Conservation (phyloP, 2,797 vertebrate genomes). For the Clangula hyemalis region DNA sequence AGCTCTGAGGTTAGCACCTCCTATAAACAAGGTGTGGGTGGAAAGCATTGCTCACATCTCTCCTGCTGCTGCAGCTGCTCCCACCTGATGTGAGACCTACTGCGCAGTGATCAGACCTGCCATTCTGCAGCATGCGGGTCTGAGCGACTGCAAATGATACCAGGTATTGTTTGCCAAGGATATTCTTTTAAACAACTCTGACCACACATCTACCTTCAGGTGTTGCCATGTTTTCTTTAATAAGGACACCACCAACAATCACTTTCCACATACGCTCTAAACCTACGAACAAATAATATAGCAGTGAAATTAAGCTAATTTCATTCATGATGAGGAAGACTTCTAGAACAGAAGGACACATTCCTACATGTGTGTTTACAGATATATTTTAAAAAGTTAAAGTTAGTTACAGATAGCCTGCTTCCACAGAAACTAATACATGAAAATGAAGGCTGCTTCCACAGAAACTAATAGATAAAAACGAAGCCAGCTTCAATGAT, state of each 20-base stretch:
- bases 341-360: background rate
- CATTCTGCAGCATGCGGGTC: background rate
- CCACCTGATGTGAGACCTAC: background rate
- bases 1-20: conserved; percentile 8
- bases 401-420: background rate
- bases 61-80: background rate
- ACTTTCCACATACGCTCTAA: background rate
- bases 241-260: background rate
- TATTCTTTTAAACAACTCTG: background rate
- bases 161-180: background rate
- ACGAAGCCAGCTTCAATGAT: background rate
- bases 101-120: background rate
- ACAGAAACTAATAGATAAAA: background rate
- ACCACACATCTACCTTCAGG: background rate
- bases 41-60: conserved; percentile 1
- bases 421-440: background rate
- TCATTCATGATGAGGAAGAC: background rate
- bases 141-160: background rate
- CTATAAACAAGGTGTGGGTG: conserved; percentile 15
- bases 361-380: background rate
- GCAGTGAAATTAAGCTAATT: background rate
- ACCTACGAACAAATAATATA: background rate
- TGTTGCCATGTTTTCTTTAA: rapidly evolving
- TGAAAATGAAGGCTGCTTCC: background rate
- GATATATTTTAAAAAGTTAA: background rate